phyloP scores from a whole-genome alignment of 2,888 invertebrate genomes.

The Drosophila nigricruria region DNA sequence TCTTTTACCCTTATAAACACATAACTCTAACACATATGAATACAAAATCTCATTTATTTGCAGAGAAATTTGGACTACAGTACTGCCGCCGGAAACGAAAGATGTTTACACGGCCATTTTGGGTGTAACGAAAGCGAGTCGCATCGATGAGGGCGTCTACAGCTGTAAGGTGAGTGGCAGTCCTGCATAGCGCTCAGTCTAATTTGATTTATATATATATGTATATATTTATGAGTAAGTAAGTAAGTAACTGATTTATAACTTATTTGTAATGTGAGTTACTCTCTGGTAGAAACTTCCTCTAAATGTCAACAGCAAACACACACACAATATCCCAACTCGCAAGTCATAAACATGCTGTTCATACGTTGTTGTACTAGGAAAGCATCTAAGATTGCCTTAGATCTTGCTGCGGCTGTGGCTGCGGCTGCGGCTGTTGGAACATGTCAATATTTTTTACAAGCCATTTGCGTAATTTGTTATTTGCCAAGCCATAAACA shows the following conservation, averaged over 20 bases:
- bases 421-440: constrained; percentile 27
- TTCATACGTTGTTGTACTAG: constrained; percentile 30
- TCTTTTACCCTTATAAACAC: neutral
- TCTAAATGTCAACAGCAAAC: constrained; percentile 25
- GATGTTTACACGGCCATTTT: constrained; percentile 88
- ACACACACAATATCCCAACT: constrained; percentile 17
- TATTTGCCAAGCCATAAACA: constrained; percentile 70
- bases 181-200: neutral
- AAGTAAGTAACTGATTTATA: constrained; percentile 59
- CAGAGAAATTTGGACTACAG: constrained; percentile 90
- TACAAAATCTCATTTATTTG: constrained; percentile 39
- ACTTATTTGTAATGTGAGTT: constrained; percentile 40
- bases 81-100: constrained; percentile 85
- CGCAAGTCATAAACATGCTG: constrained; percentile 56
- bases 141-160: constrained; percentile 91
- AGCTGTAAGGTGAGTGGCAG: constrained; percentile 88
- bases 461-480: constrained; percentile 80
- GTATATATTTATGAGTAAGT: neutral
- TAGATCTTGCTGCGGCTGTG: no score
- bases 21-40: neutral
- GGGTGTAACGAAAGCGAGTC: constrained; percentile 89
- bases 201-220: constrained; percentile 47
- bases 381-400: neutral
- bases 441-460: constrained; percentile 68
- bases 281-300: neutral